phyloP scores from a whole-genome alignment of 23 tunicate species.

The Botrylloides violaceus region DNA sequence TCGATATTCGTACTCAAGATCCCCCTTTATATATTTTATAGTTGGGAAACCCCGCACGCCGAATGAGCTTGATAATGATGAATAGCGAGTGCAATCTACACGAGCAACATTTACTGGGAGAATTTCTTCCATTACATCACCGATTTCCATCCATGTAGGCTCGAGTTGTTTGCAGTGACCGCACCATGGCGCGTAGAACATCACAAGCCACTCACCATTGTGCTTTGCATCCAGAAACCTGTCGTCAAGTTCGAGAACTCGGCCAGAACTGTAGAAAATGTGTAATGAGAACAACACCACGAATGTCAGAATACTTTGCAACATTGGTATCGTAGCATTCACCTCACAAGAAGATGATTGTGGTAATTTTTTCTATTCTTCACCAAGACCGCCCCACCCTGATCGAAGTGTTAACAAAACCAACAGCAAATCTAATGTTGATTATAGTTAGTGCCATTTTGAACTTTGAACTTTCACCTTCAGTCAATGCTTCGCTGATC shows the following conservation, averaged over 20 bases:
- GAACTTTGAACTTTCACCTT: too few species aligned
- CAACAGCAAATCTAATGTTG: too few species aligned
- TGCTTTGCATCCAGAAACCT: conserved; percentile 42
- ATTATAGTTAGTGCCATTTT: too few species aligned
- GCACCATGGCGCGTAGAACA: conserved; percentile 98
- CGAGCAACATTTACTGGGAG: conserved; percentile 56
- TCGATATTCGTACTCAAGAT: conserved; percentile 41
- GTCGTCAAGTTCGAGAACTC: conserved; percentile 20
- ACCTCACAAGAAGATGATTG: too few species aligned
- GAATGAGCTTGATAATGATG: conserved; percentile 34
- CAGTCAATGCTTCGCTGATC: too few species aligned
- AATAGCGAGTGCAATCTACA: conserved; percentile 72
- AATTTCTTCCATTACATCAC: conserved; percentile 27
- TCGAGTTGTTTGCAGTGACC: conserved; percentile 87
- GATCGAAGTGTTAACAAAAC: too few species aligned
- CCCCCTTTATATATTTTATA: conserved; percentile 57
- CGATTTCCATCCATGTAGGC: conserved; percentile 83
- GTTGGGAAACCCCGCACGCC: conserved; percentile 80
- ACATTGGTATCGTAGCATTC: too few species aligned
- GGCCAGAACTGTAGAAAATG: background rate
- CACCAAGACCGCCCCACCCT: too few species aligned
- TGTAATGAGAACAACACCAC: background rate
- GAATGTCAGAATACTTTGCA: too few species aligned
- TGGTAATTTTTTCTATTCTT: too few species aligned
- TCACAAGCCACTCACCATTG: conserved; percentile 66